Evolutionary conservation across 2,888 invertebrate genomes (phyloP), one percentile per base, ranked within the genome.

Genomic region (Ferdinandea cuprea): DNA sequence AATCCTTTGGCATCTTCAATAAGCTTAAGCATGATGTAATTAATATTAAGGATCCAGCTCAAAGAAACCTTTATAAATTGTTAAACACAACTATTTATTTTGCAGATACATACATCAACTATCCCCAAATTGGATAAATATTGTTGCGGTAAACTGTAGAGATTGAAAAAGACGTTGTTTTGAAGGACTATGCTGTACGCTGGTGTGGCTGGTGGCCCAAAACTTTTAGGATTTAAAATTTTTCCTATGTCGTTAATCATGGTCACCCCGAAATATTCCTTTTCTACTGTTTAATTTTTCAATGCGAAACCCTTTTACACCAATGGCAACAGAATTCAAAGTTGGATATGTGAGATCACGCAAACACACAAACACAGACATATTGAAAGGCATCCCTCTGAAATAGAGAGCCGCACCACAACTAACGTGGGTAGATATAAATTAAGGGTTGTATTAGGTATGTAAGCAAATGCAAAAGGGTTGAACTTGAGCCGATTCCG

Each of bases 221-320:
- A 80, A 85, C 66, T 81, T 85, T 79, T 73, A 11, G 83, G 83
- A 77, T 72, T 85, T 78, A 77, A 77, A 25, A 83, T 61, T 83
- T 83, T 83, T 78, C 72, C 72, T 83, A 63, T 78, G 80, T 86
- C 86, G 86, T 86, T 86, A 86, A 86, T 86, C 86, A 86, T 86
- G 86, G 86, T 86, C 86, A 86, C 86, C 86, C 86, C 85, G 85
- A 44, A 83, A 66, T 83, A 63, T 78, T 66, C 68, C 42, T 78
- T 73, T 78, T 66, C 72, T 68, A 58, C 72, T 83, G 78, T 83
- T 83, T 83, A 83, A 83, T 83, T 83, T 83, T 83, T 83, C 83
- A 83, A 83, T 73, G 83, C 68, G 59, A 63, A 25, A 83, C 83
- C 83, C 71, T 83, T 83, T 83, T 83, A 78, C 72, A 73, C 83